Percentiles rank a stretch among this genome's conserved stretches.
These are phyloP conservation scores for Cyphomyrmex costatus DNA, from an alignment of 1,140 invertebrate species.

Conservation along the genomic window DNA sequence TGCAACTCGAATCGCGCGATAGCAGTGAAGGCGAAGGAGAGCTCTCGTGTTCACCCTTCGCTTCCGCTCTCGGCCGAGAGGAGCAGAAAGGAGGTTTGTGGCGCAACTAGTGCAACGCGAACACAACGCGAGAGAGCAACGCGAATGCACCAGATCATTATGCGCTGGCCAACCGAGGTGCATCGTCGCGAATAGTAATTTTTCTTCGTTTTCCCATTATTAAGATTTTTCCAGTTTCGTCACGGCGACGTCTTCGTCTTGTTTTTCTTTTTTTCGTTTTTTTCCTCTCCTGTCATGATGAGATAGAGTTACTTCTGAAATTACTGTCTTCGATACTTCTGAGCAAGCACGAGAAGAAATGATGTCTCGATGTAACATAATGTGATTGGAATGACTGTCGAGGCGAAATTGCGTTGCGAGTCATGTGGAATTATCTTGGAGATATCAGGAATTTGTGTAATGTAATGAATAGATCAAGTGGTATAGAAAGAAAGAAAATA, in stretches of 20 bases:
- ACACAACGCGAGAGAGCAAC: constrained; percentile 27
- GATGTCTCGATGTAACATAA: constrained; percentile 9
- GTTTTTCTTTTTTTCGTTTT: constrained; percentile 10
- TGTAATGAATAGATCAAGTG: neutral
- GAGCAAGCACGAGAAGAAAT: neutral
- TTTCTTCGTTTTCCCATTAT: constrained; percentile 59
- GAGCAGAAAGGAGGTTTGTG: constrained; percentile 51
- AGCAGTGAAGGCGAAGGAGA: constrained; percentile 30
- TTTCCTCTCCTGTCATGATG: neutral
- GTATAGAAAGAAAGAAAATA: neutral
- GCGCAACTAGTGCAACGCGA: constrained; percentile 45
- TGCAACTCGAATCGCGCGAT: constrained; percentile 22
- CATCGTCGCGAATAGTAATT: constrained; percentile 71
- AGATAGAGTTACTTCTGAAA: constrained; percentile 44
- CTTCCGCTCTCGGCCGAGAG: constrained; percentile 28
- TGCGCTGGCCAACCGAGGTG: constrained; percentile 60
- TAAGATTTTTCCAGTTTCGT: constrained; percentile 38
- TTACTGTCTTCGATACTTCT: constrained; percentile 41
- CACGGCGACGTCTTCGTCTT: constrained; percentile 4
- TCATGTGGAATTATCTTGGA: constrained; percentile 1
- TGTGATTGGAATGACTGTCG: constrained; percentile 26
- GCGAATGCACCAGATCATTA: constrained; percentile 53
- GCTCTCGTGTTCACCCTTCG: constrained; percentile 39
- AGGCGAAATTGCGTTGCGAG: constrained; percentile 5
- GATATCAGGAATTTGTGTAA: neutral